Conservation (phyloP, 2,113 vertebrate genomes). For the Mastomys natalensis region DNA sequence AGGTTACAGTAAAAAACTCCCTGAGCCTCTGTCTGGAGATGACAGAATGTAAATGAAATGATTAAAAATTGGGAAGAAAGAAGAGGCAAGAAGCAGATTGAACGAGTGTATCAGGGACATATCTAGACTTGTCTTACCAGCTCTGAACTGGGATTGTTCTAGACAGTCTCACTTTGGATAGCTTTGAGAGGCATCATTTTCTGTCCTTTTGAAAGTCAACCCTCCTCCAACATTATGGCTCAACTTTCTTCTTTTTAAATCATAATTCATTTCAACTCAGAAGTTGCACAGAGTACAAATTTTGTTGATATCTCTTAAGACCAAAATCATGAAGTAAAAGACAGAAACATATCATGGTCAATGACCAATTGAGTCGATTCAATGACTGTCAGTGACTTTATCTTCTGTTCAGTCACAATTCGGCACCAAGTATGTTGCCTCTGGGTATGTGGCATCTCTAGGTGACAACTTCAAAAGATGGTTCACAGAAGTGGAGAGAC, state of each 20-base stretch:
- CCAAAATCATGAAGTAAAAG: neutral
- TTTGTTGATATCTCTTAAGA: neutral
- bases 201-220: conserved; percentile 19
- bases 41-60: neutral
- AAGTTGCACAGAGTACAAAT: neutral
- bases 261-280: neutral
- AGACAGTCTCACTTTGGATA: neutral
- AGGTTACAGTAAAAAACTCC: neutral
- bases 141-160: neutral
- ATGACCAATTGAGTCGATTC: neutral
- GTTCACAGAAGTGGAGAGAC: conserved; percentile 31
- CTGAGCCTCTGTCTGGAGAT: neutral
- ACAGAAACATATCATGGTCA: neutral
- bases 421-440: neutral
- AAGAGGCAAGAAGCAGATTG: neutral
- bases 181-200: conserved; percentile 26
- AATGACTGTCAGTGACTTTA: neutral
- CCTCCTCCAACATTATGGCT: neutral
- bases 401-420: neutral
- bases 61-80: neutral
- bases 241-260: neutral
- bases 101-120: neutral
- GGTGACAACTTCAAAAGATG: neutral
- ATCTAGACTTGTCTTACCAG: neutral
- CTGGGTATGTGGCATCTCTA: neutral